A percentile compares a stretch with the other conserved stretches of the same genome.
Conservation (phyloP, 2,113 vertebrate species). For the Salvelinus fontinalis region DNA sequence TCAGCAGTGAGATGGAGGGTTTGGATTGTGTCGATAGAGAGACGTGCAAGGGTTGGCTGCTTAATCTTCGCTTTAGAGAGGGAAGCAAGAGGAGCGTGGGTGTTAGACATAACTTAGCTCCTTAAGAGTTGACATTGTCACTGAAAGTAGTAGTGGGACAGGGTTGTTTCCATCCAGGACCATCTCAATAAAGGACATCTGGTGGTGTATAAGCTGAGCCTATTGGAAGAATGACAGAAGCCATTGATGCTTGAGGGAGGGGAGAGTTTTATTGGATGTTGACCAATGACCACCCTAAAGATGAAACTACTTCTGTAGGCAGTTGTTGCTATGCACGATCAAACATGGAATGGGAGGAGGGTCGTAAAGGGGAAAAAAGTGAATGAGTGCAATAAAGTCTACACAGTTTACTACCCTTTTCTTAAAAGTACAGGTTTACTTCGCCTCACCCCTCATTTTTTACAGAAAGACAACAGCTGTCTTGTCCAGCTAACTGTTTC, state of each 20-base stretch:
- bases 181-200: too few relatives aligned
- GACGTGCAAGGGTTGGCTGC: neutral
- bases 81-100: too few relatives aligned
- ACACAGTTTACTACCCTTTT: neutral
- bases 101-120: too few relatives aligned
- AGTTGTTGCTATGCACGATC: neutral
- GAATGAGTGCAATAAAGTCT: neutral
- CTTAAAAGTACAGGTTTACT: neutral
- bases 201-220: too few relatives aligned
- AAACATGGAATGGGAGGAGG: neutral
- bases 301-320: neutral
- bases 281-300: neutral
- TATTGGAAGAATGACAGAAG: too few relatives aligned
- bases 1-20: slow-evolving; percentile 33
- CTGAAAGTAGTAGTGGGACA: neutral
- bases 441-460: neutral
- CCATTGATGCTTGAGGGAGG: neutral
- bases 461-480: neutral
- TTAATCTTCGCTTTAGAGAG: too few relatives aligned
- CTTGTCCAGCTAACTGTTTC: neutral
- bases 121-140: too few relatives aligned
- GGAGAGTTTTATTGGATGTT: neutral
- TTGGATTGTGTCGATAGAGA: neutral
- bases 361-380: neutral
- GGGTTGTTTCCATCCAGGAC: too few relatives aligned